Percentiles rank a stretch among this genome's conserved stretches.
Conservation (phyloP, 2,797 vertebrate genomes). For the Anguilla pacifica region DNA sequence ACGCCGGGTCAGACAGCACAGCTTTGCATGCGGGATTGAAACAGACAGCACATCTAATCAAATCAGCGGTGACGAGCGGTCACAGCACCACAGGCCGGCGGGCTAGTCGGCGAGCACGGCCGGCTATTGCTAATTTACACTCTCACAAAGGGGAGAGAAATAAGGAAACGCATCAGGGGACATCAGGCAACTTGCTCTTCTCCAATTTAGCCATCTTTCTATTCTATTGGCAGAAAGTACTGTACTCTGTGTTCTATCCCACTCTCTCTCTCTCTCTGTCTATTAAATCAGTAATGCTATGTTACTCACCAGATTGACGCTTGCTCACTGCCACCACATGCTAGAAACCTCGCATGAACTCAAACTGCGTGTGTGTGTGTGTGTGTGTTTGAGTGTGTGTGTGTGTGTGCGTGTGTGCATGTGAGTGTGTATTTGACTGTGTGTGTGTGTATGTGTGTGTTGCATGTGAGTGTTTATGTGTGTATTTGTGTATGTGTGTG, state of each 20-base stretch:
- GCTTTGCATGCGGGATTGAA: neutral
- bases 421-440: too few species aligned
- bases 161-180: neutral
- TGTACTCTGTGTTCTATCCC: neutral
- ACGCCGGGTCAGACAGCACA: neutral
- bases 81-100: neutral
- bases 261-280: neutral
- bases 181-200: too few species aligned
- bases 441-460: too few species aligned
- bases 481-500: too few species aligned
- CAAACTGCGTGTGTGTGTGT: too few species aligned
- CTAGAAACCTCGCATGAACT: too few species aligned
- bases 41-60: slow-evolving; percentile 17
- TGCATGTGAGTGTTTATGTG: too few species aligned
- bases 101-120: neutral
- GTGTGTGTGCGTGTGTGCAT: too few species aligned
- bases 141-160: neutral
- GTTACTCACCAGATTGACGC: neutral
- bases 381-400: too few species aligned
- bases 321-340: too few species aligned
- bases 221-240: neutral
- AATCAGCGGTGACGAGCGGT: neutral
- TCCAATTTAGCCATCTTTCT: neutral
- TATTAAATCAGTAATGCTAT: neutral
- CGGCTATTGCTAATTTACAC: neutral